Evolutionary conservation across 2,113 vertebrate genomes (phyloP).

Genomic region (Zootoca vivipara): DNA sequence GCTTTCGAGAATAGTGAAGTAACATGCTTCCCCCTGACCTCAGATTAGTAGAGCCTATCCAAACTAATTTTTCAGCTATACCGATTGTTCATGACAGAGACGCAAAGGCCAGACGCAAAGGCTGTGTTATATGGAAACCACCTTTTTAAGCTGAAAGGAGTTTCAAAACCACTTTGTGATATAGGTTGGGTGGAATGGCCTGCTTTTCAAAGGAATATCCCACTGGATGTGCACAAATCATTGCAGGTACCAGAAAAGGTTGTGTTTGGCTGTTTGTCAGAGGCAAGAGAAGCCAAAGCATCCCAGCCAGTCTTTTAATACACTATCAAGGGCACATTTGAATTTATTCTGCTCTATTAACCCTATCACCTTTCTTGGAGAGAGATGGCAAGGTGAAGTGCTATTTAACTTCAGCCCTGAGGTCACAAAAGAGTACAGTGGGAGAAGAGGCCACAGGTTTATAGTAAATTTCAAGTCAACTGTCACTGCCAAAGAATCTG

Average conservation of each 20-base stretch:
- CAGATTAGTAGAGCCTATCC: background rate
- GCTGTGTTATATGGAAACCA: too few species aligned
- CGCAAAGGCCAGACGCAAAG: background rate
- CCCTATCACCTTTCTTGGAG: background rate
- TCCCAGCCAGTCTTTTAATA: background rate
- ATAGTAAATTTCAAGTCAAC: background rate
- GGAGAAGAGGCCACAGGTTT: background rate
- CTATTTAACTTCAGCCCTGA: background rate
- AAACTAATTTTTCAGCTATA: background rate
- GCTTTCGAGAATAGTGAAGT: background rate
- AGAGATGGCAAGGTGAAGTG: background rate
- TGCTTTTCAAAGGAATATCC: background rate
- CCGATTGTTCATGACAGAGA: background rate
- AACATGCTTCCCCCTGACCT: background rate
- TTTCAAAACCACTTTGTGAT: background rate
- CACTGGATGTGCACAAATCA: background rate
- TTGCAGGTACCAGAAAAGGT: background rate
- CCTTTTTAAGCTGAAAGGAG: background rate
- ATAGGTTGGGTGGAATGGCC: background rate
- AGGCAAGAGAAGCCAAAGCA: background rate
- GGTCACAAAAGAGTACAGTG: background rate
- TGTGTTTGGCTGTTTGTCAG: background rate
- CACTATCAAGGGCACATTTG: background rate
- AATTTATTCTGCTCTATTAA: background rate
- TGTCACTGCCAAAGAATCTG: background rate